Percentiles rank a stretch among this genome's conserved stretches.
Conservation (phyloP, 2,888 invertebrate genomes). For the Ornithoptera alexandrae region DNA sequence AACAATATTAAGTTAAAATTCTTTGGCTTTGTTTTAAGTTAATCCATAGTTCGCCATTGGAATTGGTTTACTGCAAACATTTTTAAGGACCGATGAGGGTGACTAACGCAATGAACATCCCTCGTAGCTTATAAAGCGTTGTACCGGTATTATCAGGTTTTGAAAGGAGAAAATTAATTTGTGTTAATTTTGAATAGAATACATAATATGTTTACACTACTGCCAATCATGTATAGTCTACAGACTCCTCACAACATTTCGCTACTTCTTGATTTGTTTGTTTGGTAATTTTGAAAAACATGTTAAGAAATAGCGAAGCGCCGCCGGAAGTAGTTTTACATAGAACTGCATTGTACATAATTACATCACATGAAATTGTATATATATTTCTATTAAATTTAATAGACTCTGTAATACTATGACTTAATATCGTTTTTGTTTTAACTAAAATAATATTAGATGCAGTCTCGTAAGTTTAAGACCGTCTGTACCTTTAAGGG, state of each 20-base stretch:
- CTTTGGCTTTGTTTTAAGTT: no score
- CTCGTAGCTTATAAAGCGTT: slow-evolving; percentile 6
- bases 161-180: slow-evolving; percentile 5
- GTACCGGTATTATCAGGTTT: neutral
- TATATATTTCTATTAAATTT: neutral
- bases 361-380: slow-evolving; percentile 23
- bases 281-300: neutral
- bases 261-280: neutral
- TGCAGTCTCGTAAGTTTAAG: no score
- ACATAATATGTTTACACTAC: neutral
- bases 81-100: no score
- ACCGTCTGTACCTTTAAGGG: no score
- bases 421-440: neutral
- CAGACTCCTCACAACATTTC: neutral
- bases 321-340: neutral
- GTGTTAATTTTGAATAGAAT: slow-evolving; percentile 2
- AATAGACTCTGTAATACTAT: neutral
- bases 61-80: no score
- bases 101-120: neutral
- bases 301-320: slow-evolving; percentile 5
- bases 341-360: slow-evolving; percentile 28
- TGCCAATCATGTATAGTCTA: slow-evolving; percentile 2
- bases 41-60: no score
- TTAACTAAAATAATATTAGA: neutral
- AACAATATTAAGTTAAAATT: no score